Evolutionary conservation across 2,113 vertebrate species (phyloP).

Genomic region (Pituophis catenifer): DNA sequence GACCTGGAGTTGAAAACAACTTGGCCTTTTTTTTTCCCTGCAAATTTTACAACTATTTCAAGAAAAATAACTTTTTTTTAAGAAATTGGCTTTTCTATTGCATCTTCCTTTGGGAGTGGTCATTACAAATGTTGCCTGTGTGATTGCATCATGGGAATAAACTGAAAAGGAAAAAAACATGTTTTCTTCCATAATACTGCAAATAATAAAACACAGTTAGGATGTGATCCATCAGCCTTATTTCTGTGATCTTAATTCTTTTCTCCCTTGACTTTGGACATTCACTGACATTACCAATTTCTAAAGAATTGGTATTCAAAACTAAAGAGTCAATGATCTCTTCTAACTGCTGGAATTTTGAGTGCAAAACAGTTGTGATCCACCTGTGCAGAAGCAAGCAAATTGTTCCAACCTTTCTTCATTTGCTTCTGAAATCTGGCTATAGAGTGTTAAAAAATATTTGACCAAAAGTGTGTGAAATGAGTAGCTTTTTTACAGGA

Average conservation of each 20-base stretch:
- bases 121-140: neutral
- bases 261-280: neutral
- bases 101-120: neutral
- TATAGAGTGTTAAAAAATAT: neutral
- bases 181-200: neutral
- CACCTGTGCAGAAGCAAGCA: neutral
- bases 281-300: neutral
- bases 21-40: rapidly evolving
- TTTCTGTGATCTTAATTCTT: neutral
- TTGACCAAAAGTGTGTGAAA: neutral
- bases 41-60: neutral
- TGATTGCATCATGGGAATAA: neutral
- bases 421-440: neutral
- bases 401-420: neutral
- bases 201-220: neutral
- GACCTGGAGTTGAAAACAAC: neutral
- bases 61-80: neutral
- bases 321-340: neutral
- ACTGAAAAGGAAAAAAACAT: neutral
- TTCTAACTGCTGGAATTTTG: neutral
- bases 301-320: neutral
- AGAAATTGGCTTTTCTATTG: neutral
- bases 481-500: neutral
- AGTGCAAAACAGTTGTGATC: neutral
- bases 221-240: neutral